phyloP scores from a whole-genome alignment of 2,888 invertebrate genomes.

The Drosophila kuntzei region DNA sequence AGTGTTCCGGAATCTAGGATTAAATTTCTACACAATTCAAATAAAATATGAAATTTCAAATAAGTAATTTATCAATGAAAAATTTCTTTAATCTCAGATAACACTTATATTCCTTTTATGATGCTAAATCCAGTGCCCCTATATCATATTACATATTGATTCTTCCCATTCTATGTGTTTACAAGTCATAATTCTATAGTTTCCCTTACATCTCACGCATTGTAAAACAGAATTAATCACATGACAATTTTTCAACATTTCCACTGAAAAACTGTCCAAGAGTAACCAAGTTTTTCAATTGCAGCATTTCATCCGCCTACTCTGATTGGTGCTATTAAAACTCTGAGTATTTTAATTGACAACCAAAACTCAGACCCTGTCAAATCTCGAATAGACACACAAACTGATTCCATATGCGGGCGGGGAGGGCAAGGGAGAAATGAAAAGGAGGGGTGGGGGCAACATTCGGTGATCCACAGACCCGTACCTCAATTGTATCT shows the following conservation, averaged over 20 bases:
- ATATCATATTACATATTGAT: slow-evolving; percentile 28
- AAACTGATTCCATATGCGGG: slow-evolving; percentile 77
- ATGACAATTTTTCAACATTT: slow-evolving; percentile 27
- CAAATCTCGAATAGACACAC: slow-evolving; percentile 56
- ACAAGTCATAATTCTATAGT: slow-evolving; percentile 11
- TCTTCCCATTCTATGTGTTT: slow-evolving; percentile 2
- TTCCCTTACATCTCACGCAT: slow-evolving; percentile 9
- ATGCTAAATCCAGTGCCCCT: slow-evolving; percentile 9
- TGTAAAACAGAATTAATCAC: slow-evolving; percentile 21
- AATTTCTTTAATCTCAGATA: neutral
- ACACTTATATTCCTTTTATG: neutral
- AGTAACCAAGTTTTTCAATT: slow-evolving; percentile 3
- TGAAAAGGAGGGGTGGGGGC: neutral
- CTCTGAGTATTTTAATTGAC: slow-evolving; percentile 64
- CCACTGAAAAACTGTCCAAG: slow-evolving; percentile 2
- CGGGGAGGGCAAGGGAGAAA: slow-evolving; percentile 1
- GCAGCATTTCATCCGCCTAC: slow-evolving; percentile 31
- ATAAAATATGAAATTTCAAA: neutral
- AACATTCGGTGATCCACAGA: slow-evolving; percentile 9
- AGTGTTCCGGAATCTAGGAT: neutral
- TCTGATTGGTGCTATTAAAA: slow-evolving; percentile 22
- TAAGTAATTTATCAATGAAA: neutral
- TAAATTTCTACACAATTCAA: no score
- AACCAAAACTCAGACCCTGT: slow-evolving; percentile 49
- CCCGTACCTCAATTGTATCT: slow-evolving; percentile 40